A percentile compares a stretch with the other conserved stretches of the same genome.
These are phyloP conservation scores for Amiota minor DNA, from an alignment of 2,888 invertebrate genomes.

Conservation along the genomic window DNA sequence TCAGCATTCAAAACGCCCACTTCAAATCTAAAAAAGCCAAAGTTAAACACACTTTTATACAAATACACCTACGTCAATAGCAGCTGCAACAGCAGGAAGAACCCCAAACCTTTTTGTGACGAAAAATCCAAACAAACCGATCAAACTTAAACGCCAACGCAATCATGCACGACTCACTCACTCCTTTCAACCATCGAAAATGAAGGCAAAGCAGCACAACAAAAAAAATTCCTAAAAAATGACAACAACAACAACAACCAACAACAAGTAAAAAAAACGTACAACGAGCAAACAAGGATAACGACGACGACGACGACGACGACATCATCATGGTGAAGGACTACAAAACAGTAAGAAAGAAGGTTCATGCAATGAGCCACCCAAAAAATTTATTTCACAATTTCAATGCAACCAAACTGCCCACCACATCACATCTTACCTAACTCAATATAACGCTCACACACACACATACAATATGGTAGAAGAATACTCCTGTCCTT, in stretches of 20 bases:
- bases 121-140: background rate
- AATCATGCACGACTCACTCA: background rate
- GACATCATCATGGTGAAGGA: background rate
- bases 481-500: no score
- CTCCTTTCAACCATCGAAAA: slow-evolving; percentile 16
- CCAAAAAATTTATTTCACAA: slow-evolving; percentile 69
- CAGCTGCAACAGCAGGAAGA: slow-evolving; percentile 25
- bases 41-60: slow-evolving; percentile 39
- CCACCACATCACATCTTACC: background rate
- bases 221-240: slow-evolving; percentile 22
- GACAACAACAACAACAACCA: slow-evolving; percentile 22
- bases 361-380: slow-evolving; percentile 54
- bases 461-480: slow-evolving; percentile 43
- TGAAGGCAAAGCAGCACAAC: slow-evolving; percentile 24
- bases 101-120: background rate
- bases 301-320: background rate
- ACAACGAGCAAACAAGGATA: slow-evolving; percentile 1
- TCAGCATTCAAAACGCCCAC: background rate
- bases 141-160: slow-evolving; percentile 8
- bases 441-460: slow-evolving; percentile 37
- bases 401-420: slow-evolving; percentile 54
- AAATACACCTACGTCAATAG: slow-evolving; percentile 38
- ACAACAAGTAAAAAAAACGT: slow-evolving; percentile 1
- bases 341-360: slow-evolving; percentile 14
- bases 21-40: slow-evolving; percentile 31